A percentile compares a stretch with the other conserved stretches of the same genome.
Conservation (phyloP, 30 jellyfish, hydroid and myxozoan species). For the Mastigias papua region DNA sequence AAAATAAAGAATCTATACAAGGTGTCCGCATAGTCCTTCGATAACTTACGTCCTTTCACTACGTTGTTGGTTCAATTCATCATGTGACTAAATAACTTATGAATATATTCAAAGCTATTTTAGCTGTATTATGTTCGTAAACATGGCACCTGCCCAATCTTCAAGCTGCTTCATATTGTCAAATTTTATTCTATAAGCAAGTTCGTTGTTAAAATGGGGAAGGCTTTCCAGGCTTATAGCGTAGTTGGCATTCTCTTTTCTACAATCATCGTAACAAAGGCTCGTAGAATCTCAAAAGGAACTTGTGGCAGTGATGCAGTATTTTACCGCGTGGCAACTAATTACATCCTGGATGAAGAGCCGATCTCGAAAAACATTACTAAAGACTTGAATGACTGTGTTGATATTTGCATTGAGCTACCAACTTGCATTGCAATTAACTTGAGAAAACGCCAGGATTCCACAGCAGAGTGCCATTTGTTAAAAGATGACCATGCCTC, state of each 20-base stretch:
- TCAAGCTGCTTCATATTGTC: too few species aligned
- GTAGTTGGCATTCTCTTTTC: not conserved
- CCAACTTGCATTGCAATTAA: slow-evolving; percentile 42
- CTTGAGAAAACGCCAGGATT: not conserved
- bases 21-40: too few species aligned
- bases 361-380: slow-evolving; percentile 27
- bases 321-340: slow-evolving; percentile 33
- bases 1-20: too few species aligned
- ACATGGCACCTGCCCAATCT: too few species aligned
- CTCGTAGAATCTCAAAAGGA: slow-evolving; percentile 26
- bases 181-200: too few species aligned
- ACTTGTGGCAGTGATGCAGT: slow-evolving; percentile 43
- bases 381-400: not conserved
- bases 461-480: slow-evolving; percentile 32
- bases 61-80: too few species aligned
- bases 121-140: too few species aligned
- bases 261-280: not conserved
- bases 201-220: not conserved
- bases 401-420: slow-evolving; percentile 35
- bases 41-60: too few species aligned
- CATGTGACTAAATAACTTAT: too few species aligned
- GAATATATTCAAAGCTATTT: too few species aligned
- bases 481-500: slow-evolving; percentile 45
- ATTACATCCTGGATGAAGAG: slow-evolving; percentile 35
- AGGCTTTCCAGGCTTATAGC: not conserved